phyloP scores from a whole-genome alignment of 2,113 vertebrate genomes.

The Prolemur simus region DNA sequence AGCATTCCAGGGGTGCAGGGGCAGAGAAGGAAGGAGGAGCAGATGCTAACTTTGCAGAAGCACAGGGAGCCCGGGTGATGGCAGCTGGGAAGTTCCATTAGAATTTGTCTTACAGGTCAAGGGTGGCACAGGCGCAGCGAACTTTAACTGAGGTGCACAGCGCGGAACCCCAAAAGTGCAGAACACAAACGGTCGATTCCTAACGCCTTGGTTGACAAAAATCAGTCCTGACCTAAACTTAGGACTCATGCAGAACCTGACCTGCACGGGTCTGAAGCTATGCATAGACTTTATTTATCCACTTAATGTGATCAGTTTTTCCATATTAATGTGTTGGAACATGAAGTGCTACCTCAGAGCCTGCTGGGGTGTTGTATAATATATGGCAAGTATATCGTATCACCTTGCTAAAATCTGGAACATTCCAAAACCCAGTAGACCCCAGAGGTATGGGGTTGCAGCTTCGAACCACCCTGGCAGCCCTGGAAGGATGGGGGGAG shows the following conservation, averaged over 20 bases:
- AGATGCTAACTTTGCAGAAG: not conserved
- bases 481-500: not conserved
- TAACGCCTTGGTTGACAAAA: not conserved
- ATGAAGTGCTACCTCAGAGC: not conserved
- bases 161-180: not conserved
- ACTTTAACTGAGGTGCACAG: not conserved
- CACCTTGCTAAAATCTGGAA: not conserved
- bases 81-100: not conserved
- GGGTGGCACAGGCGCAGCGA: not conserved
- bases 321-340: not conserved
- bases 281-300: not conserved
- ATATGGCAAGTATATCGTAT: not conserved
- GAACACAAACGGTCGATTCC: not conserved
- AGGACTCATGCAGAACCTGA: not conserved
- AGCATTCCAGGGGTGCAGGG: too few relatives aligned
- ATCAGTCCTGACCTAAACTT: not conserved
- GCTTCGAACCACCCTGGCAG: too few relatives aligned
- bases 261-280: not conserved
- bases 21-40: not conserved
- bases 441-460: fast-evolving
- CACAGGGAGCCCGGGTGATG: not conserved
- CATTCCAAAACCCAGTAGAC: not conserved
- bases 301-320: not conserved
- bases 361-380: not conserved
- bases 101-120: not conserved